These are phyloP conservation scores for Protophormia terraenovae DNA, from an alignment of 2,888 invertebrate genomes.

Conservation along the genomic window DNA sequence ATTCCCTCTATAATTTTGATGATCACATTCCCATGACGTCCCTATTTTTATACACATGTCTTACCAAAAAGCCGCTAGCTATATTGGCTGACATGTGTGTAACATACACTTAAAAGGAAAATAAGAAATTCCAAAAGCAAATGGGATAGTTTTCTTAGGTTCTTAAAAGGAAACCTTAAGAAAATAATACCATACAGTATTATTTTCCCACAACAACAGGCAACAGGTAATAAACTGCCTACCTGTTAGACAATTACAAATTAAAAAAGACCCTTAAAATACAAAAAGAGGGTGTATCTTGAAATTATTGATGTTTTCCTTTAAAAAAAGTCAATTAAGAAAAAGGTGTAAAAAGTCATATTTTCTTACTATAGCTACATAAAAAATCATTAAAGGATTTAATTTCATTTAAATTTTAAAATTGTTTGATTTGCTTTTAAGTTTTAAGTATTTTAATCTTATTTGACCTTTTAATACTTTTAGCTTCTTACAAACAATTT, in stretches of 20 bases:
- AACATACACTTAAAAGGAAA: not conserved
- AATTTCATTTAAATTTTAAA: not conserved
- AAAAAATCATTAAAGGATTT: not conserved
- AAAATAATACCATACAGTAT: constrained; percentile 15
- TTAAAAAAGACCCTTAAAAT: not conserved
- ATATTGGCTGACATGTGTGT: constrained; percentile 20
- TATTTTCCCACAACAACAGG: constrained; percentile 25
- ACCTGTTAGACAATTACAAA: not conserved
- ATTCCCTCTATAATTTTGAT: constrained; percentile 20
- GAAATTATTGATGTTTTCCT: not conserved
- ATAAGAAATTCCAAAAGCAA: constrained; percentile 30
- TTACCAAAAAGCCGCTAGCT: not conserved
- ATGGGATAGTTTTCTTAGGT: not conserved
- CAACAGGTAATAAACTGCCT: constrained; percentile 39
- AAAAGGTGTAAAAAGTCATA: not conserved
- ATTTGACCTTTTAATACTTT: not conserved
- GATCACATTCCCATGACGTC: constrained; percentile 64
- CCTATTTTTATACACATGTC: constrained; percentile 11
- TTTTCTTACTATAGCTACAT: not conserved
- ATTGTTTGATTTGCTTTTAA: not conserved
- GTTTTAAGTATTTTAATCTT: not conserved
- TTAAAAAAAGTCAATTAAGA: not conserved
- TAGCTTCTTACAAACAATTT: not conserved
- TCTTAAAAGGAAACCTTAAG: constrained; percentile 49
- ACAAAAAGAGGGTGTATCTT: constrained; percentile 20